Evolutionary conservation across 2,797 vertebrate species (phyloP), one percentile per base, ranked within the genome.

Genomic region (Prunella strophiata): DNA sequence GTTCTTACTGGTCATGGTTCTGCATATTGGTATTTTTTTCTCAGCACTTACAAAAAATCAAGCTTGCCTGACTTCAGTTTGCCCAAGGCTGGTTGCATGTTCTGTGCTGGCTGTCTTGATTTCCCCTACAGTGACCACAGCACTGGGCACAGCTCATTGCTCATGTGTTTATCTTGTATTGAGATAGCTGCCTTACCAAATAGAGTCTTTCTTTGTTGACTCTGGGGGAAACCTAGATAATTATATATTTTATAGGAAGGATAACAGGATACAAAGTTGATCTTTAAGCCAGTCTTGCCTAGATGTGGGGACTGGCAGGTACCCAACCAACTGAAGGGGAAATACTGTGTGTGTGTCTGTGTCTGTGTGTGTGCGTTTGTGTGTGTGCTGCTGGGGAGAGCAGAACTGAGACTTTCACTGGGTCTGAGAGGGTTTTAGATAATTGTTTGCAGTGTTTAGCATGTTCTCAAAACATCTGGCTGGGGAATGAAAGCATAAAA

Each of bases 201-300:
- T 12, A 40, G 27, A 42, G 29, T 84, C 23, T 75, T 83, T 62
- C 19, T 47, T 27, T 16, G 4, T 12, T 75, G 40, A 21, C 58
- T 87, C 0, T 3, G 0, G 43, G 34, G 25, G 45, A 22, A 72
- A 7, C 20, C 18, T 13, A 16, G 48, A 42, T n/a, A 70, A n/a
- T 42, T 36, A 36, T 36, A 36, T 36, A n/a, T 42, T 36, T 9
- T 36, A 36, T 36, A 36, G 42, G 38, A 50, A n/a, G 18, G 11
- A n/a, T 87, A 10, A n/a, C 13, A 12, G 43, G 25, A 13, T 79
- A 25, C 5, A 18, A 85, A 66, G 13, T 3, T 81, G 40, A 30
- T 55, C 11, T 36, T 54, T 75, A 62, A 47, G 36, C 25, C 27
- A 43, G 1, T 54, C 20, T 32, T 84, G 27, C 22, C 20, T 59